Conservation (phyloP, 2,113 vertebrate genomes). For the Cyanistes caeruleus region DNA sequence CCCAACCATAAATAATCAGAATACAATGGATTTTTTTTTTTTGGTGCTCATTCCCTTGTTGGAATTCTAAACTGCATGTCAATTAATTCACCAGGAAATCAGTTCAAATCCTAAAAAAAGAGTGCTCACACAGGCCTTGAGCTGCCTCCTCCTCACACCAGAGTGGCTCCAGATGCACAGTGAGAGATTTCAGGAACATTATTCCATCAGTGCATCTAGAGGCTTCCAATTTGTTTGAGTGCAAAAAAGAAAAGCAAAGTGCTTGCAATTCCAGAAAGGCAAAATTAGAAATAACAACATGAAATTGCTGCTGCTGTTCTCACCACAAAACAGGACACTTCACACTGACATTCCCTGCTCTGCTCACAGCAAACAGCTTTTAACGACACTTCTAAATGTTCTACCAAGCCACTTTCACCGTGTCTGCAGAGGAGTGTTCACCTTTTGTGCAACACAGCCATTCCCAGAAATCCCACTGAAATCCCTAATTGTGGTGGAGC, state of each 20-base stretch:
- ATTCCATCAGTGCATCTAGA: background rate
- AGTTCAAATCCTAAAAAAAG: background rate
- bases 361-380: background rate
- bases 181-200: background rate
- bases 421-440: background rate
- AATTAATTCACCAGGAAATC: background rate
- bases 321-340: background rate
- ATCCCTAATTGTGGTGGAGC: background rate
- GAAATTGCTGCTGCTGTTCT: background rate
- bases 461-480: background rate
- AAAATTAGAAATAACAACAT: constrained; percentile 10
- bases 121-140: background rate
- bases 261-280: background rate
- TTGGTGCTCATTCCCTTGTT: background rate
- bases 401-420: background rate
- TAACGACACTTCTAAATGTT: background rate
- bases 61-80: background rate
- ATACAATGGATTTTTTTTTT: background rate
- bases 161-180: background rate
- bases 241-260: background rate
- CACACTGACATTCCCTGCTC: background rate
- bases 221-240: background rate
- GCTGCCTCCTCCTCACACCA: constrained; percentile 7
- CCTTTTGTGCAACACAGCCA: background rate
- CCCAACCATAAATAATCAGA: background rate